Conservation (phyloP, 2,797 vertebrate species). For the Amblyopsis hoosieri region DNA sequence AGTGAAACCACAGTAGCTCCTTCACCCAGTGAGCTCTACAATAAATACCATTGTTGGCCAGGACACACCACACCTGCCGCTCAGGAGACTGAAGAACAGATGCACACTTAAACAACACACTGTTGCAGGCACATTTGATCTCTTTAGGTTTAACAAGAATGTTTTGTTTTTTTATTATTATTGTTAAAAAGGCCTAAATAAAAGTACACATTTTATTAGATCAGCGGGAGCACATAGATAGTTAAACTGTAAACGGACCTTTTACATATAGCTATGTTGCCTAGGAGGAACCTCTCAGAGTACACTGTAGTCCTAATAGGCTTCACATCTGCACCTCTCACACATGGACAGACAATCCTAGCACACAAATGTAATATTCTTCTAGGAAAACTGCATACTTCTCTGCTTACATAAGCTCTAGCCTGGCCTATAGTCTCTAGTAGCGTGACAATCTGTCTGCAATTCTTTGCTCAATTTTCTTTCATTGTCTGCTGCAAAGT, state of each 20-base stretch:
- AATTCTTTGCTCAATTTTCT: neutral
- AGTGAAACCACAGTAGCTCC: constrained; percentile 35
- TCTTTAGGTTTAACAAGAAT: neutral
- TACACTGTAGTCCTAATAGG: neutral
- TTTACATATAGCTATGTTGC: neutral
- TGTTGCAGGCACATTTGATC: neutral
- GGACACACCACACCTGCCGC: constrained; percentile 28
- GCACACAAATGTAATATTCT: constrained; percentile 3
- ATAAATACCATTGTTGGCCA: constrained; percentile 7
- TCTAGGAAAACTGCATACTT: constrained; percentile 31
- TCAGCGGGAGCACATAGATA: neutral
- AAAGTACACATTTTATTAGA: no score
- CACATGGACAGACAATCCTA: constrained; percentile 1
- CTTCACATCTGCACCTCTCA: constrained; percentile 20
- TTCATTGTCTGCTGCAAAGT: neutral
- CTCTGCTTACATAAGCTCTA: constrained; percentile 26
- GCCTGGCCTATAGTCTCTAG: constrained; percentile 3
- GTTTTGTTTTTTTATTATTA: no score
- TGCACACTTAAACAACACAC: neutral
- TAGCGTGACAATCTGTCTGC: neutral
- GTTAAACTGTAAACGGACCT: neutral
- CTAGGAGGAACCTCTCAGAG: neutral
- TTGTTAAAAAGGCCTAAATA: no score
- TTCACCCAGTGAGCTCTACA: constrained; percentile 9
- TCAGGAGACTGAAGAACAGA: constrained; percentile 3